Evolutionary conservation across 1,140 invertebrate genomes (phyloP), one percentile per base, ranked within the genome.

Genomic region (Plodia interpunctella): DNA sequence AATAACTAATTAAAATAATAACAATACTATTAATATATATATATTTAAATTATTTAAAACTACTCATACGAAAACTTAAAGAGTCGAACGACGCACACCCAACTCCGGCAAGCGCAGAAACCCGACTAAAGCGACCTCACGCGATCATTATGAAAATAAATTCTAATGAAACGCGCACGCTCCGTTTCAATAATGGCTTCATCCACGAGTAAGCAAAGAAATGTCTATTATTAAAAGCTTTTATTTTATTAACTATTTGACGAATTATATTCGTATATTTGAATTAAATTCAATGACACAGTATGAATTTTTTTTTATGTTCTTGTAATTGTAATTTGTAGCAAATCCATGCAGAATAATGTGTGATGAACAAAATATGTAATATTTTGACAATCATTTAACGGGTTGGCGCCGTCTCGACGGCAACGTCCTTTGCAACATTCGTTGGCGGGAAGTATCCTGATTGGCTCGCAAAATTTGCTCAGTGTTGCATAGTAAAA

Each of bases 111-210:
- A 87, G 77, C 83, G 82, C 80, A 80, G 80, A 88, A 88, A 88
- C 86, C 86, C 86, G 86, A 88, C 86, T 88, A 68, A 75, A 63
- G 78, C 81, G 81, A 79, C 80, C 75, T 79, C 81, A 77, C 58
- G 78, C 71, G 78, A 74, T 53, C 72, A 68, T 67, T 62, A 68
- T 76, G 65, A 85, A 80, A 83, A 80, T 82, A 78, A 62, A 72
- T 79, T 77, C 74, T 59, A 9, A 32, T 32, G 30, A 72, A 76
- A 70, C 70, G 69, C 67, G 21, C 2, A 25, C 79, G 80, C 82
- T 80, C 73, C 76, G 74, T 77, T 81, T 74, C 53, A 52, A 49
- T 49, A 62, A 76, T 67, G 66, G 68, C 21, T 70, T 75, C 72
- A 78, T 84, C 76, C 76, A 72, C 74, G 59, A 44, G 15, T 44